Evolutionary conservation across 1,140 invertebrate genomes (phyloP), one percentile per base, ranked within the genome.

Genomic region (Eurosta solidaginis): DNA sequence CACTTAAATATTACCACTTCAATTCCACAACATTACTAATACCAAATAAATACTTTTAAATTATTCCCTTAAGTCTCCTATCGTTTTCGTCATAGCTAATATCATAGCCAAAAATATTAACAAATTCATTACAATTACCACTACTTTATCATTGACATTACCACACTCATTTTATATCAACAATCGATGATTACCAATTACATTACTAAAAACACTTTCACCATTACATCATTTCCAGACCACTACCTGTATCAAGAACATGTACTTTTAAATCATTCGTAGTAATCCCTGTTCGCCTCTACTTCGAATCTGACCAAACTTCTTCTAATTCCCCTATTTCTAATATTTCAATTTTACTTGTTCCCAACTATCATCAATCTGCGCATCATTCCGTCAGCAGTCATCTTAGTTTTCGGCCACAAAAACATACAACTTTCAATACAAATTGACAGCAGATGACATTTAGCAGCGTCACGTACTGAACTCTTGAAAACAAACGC

Each of bases 391-490:
- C 59, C 33, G 22, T 40, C 59, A 68, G 33, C 33, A 42, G 33
- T 22, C 33, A 68, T 14, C n/a, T 54, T 22, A 25, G 33, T 36
- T 33, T 68, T 68, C 40, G 59, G 59, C 59, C 33, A 40, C 36
- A 68, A n/a, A 68, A 42, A n/a, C 59, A 68, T 68, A 40, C 59
- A 40, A 33, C 59, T 68, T 68, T 68, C 59, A 68, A 42, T 68
- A 68, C 59, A 68, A 68, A 68, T 68, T 68, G 59, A 68, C 59
- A 68, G 40, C 36, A 68, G 36, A 68, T 68, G 59, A 68, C 59
- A 68, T 68, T 68, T 68, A 68, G 59, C 59, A 68, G 59, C 59
- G 59, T 68, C 59, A 68, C 59, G 59, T 68, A 68, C 3, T 10
- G 36, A 68, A 68, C 59, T 40, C n/a, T 68, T 68, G 59, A 20